phyloP scores from a whole-genome alignment of 2,888 invertebrate species.

The Suillia variegata region DNA sequence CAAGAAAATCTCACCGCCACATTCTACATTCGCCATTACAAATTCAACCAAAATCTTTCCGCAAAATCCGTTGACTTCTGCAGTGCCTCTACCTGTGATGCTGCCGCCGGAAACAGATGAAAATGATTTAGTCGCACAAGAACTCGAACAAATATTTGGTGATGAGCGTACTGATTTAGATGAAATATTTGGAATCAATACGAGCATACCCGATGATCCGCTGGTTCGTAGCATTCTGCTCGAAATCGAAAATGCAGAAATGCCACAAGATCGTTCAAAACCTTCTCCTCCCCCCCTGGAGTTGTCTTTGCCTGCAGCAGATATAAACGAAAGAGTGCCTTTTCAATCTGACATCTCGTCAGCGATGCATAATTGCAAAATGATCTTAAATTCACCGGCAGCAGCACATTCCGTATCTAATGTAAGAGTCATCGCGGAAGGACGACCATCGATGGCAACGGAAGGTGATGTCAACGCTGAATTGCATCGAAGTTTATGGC shows the following conservation, averaged over 20 bases:
- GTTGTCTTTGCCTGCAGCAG: background rate
- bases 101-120: constrained; percentile 3
- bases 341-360: too few species aligned
- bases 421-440: background rate
- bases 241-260: constrained; percentile 41
- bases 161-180: constrained; percentile 44
- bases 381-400: too few species aligned
- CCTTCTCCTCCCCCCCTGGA: constrained; percentile 10
- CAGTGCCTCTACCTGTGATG: background rate
- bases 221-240: constrained; percentile 41
- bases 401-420: background rate
- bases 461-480: constrained; percentile 18
- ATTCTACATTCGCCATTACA: too few species aligned
- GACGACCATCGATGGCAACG: background rate
- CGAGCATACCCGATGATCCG: constrained; percentile 39
- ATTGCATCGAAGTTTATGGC: constrained; percentile 52
- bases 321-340: too few species aligned
- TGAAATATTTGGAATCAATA: constrained; percentile 52
- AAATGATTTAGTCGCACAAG: constrained; percentile 45
- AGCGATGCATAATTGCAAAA: too few species aligned
- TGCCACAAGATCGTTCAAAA: too few species aligned
- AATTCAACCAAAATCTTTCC: background rate
- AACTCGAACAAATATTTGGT: constrained; percentile 49
- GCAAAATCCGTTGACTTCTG: background rate
- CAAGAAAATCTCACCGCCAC: background rate